Evolutionary conservation across 2,113 vertebrate species (phyloP).

Genomic region (Prunella fulvescens): DNA sequence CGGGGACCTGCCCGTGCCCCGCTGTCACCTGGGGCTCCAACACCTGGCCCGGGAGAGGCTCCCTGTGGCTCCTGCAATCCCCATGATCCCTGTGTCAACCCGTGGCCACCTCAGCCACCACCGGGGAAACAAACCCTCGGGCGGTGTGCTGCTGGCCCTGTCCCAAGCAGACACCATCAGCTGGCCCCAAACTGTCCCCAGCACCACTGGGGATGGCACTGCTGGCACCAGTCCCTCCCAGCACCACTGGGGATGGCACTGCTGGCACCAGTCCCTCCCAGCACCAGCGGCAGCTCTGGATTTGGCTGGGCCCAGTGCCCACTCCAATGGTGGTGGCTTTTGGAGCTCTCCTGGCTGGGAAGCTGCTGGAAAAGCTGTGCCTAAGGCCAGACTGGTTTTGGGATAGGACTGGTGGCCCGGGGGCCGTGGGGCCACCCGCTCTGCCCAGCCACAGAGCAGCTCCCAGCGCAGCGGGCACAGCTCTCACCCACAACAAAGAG

Average conservation of each 20-base stretch:
- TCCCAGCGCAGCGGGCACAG: neutral
- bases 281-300: rapidly evolving
- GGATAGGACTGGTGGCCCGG: neutral
- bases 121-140: rapidly evolving
- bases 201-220: rapidly evolving
- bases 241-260: too few relatives aligned
- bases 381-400: neutral
- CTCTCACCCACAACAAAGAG: neutral
- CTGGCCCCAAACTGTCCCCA: neutral
- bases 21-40: neutral
- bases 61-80: neutral
- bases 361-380: neutral
- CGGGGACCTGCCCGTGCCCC: neutral
- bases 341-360: neutral
- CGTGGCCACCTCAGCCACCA: neutral
- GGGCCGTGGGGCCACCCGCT: neutral
- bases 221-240: neutral
- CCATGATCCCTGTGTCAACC: neutral
- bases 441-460: neutral
- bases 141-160: neutral
- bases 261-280: neutral
- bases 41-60: neutral
- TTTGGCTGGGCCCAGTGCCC: rapidly evolving
- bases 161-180: neutral
- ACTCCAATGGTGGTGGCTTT: rapidly evolving